Evolutionary conservation across 2,888 invertebrate genomes (phyloP).

Genomic region (Mesochorus sp.): DNA sequence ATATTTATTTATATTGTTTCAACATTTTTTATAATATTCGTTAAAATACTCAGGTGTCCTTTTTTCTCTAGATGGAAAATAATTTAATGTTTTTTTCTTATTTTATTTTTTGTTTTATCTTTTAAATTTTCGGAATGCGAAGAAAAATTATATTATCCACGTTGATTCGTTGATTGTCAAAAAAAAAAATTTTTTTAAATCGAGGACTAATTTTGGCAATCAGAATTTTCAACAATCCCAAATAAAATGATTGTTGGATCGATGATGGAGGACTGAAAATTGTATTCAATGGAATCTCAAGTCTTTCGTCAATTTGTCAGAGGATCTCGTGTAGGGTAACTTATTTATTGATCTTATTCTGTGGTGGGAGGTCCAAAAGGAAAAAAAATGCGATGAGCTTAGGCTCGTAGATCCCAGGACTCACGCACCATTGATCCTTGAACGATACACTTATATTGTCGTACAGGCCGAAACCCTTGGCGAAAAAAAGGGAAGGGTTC

Average conservation of each 20-base stretch:
- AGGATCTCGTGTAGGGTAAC: conserved; percentile 39
- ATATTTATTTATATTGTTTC: too few relatives aligned
- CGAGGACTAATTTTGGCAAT: too few relatives aligned
- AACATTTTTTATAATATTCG: too few relatives aligned
- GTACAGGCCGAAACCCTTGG: conserved; percentile 19
- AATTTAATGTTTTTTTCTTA: too few relatives aligned
- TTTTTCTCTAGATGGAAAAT: too few relatives aligned
- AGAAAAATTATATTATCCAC: too few relatives aligned
- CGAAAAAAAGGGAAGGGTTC: conserved; percentile 27
- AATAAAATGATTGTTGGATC: not conserved
- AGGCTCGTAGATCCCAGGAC: conserved; percentile 26
- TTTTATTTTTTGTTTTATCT: too few relatives aligned
- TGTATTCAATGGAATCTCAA: conserved; percentile 19
- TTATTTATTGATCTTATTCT: conserved; percentile 49
- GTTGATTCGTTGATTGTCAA: too few relatives aligned
- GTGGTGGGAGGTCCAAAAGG: conserved; percentile 40
- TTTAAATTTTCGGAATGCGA: too few relatives aligned
- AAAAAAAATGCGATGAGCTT: conserved; percentile 56
- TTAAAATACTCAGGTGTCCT: too few relatives aligned
- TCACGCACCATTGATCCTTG: conserved; percentile 64
- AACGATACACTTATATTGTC: conserved; percentile 45
- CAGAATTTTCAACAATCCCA: too few relatives aligned
- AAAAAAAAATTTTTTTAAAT: too few relatives aligned
- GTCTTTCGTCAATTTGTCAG: conserved; percentile 47
- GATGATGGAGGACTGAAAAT: conserved; percentile 1